Base-by-base conservation (phyloP, 1,140 invertebrate genomes). In the Drosophila suzukii region DNA sequence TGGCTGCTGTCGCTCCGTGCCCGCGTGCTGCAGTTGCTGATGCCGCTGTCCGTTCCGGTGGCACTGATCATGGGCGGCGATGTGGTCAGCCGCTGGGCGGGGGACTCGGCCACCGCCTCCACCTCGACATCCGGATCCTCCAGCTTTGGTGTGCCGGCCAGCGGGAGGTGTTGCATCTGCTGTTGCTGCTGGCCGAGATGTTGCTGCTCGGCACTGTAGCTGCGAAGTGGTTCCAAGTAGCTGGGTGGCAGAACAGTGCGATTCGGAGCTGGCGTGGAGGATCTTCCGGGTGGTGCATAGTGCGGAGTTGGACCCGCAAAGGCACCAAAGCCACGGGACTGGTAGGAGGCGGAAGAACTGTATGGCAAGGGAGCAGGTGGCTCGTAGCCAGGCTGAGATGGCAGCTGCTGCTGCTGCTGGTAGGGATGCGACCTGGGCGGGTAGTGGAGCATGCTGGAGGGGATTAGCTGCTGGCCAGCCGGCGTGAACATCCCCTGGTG, bases 41-140 rank as follows among this genome's bases (percentile, higher is more conserved):
- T 90, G 53, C 90, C 90, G 44, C 90, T 91, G 54, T 91, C 90
- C 7, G 90, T 91, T 38, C 90, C 90, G 4, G 90, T 91, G 73
- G 89, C 89, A 50, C 89, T 91, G 46, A 90, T 91, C 61, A 91
- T 41, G 2, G 89, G 89, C 17, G 89, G 89, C 30, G 89, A 91
- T 5, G 85, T 89, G 41, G 86, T 84, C 15, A 89, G 27, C 0
- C 85, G 57, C 10, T 89, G 84, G 1, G 68, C 43, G 0, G 85
- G 78, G 2, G 84, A 77, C 6, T 34, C 55, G 6, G 63, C 39
- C 5, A 49, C 73, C 1, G 65, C 80, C 55, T 86, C 79, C 30
- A 36, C 27, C 7, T 81, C 81, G 4, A 51, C n/a, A 32, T 54
- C 32, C 10, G 72, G 46, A 7, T 84, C 80, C 62, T 90, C 84